Evolutionary conservation across 2,888 invertebrate genomes (phyloP), one percentile per base, ranked within the genome.

Genomic region (Cryptocephalus moraei): DNA sequence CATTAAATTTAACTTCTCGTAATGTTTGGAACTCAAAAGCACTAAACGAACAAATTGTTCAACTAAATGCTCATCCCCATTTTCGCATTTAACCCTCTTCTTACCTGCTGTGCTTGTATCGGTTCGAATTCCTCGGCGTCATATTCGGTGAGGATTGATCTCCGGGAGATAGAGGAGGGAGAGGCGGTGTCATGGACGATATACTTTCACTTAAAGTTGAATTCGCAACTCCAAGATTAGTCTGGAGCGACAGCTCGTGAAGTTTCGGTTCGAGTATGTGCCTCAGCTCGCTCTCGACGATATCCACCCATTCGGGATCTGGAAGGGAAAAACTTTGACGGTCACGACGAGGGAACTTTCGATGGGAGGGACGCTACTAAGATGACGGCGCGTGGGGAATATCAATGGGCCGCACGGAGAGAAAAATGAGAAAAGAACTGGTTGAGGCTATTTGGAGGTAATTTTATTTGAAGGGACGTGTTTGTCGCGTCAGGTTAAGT

Each of bases 281-380:
- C 12, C 86, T 75, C 14, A 88, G 73, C 66, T 88, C 88, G 40
- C 84, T 84, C 65, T 88, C 87, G 9, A 87, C 87, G 42, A 86
- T 77, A 58, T 86, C 86, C 1, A 85, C 85, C 88, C 88, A 88
- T 68, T 87, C 86, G 32, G 84, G 79, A 59, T 86, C 85, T 55
- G 77, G 79, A 32, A 8, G 4, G 33, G n/a, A 8, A 43, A 43
- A 22, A 22, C 3, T 22, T 22, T 22, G 6, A 22, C 22, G 6
- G 3, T 22, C 2, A 22, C 22, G 22, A 22, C 22, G 6, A 22
- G 22, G 6, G 22, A 6, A 22, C 22, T 22, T 22, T 22, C 22
- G 6, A 22, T 22, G 22, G 22, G 3, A 22, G 22, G 22, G 22
- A 22, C 22, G 6, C 22, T n/a, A 22, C 22, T 22, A 22, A 22